Conservation (phyloP, 2,113 vertebrate species). For the Macroglossus sobrinus region DNA sequence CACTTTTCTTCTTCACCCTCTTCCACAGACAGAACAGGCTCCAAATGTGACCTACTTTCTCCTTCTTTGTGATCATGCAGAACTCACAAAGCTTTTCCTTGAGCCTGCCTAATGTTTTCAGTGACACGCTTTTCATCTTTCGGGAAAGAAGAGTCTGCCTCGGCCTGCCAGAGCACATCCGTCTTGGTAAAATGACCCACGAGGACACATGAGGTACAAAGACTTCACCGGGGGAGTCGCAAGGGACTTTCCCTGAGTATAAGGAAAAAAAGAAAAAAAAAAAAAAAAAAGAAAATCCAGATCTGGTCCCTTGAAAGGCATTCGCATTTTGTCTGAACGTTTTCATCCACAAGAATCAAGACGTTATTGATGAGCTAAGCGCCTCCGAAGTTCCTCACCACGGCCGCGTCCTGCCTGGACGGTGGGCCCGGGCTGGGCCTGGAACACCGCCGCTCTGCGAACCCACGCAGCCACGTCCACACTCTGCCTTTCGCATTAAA, state of each 20-base stretch:
- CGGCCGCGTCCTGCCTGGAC: not conserved
- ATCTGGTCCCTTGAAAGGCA: not conserved
- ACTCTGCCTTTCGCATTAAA: conserved; percentile 63
- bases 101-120: conserved; percentile 61
- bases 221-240: not conserved
- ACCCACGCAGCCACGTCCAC: conserved; percentile 15
- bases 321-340: not conserved
- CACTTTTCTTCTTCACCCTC: conserved; percentile 45
- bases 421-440: not conserved
- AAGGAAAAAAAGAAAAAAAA: not conserved
- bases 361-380: not conserved
- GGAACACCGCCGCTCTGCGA: not conserved
- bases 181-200: not conserved
- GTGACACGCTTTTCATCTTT: conserved; percentile 58
- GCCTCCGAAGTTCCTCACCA: not conserved
- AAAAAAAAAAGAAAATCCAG: not conserved
- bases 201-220: not conserved
- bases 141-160: not conserved
- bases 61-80: conserved; percentile 65
- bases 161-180: conserved; percentile 32
- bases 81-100: conserved; percentile 50
- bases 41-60: conserved; percentile 70
- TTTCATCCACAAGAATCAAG: conserved; percentile 24
- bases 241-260: not conserved
- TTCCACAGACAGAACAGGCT: conserved; percentile 49